A percentile compares a stretch with the other conserved stretches of the same genome.
Evolutionary conservation across 2,888 invertebrate genomes (phyloP).

Genomic region (Nezara viridula): DNA sequence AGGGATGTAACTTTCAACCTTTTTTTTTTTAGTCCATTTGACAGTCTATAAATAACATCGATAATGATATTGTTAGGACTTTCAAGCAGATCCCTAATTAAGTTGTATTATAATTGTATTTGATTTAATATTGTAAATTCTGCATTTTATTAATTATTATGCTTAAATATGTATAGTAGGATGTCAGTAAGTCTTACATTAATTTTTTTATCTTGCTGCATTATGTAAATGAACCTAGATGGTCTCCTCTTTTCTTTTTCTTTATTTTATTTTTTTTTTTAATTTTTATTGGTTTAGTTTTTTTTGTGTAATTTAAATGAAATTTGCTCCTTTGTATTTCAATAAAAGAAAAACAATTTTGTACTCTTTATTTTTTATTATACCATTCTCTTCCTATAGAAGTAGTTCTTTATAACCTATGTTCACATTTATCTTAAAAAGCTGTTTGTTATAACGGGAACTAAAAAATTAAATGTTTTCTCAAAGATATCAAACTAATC

Average conservation of each 20-base stretch:
- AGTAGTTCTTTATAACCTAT: not conserved
- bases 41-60: conserved; percentile 32
- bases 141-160: not conserved
- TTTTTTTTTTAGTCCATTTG: conserved; percentile 11
- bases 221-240: not conserved
- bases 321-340: conserved; percentile 23
- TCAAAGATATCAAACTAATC: too few species aligned
- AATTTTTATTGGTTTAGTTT: not conserved
- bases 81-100: not conserved
- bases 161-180: not conserved
- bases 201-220: not conserved
- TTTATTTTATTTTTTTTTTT: not conserved
- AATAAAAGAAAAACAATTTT: conserved; percentile 27
- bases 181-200: not conserved
- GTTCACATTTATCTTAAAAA: not conserved
- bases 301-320: not conserved
- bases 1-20: conserved; percentile 27
- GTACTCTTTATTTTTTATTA: not conserved
- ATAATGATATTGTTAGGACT: not conserved
- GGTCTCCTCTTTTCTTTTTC: not conserved
- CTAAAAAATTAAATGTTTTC: too few species aligned
- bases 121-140: conserved; percentile 33
- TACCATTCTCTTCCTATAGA: not conserved
- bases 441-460: too few species aligned
- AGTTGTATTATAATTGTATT: conserved; percentile 47